Evolutionary conservation across 1,140 invertebrate genomes (phyloP).

Genomic region (Galendromus occidentalis): DNA sequence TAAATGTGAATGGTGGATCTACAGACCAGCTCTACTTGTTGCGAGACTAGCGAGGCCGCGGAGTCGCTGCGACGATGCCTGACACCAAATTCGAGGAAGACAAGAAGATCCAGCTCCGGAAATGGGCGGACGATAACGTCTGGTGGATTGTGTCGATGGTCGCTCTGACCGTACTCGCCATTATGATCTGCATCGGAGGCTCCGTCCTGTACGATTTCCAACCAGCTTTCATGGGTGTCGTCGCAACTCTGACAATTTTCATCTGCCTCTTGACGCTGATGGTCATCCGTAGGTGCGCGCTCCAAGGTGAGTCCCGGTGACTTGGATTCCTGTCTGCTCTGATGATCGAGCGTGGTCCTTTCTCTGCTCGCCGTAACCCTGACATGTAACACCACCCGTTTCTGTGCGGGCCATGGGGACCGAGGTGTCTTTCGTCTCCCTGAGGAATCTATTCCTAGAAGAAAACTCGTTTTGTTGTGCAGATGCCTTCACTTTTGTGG

Average conservation of each 20-base stretch:
- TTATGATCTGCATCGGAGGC: not conserved
- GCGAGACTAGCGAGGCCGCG: too few relatives aligned
- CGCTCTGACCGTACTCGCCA: not conserved
- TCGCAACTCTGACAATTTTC: not conserved
- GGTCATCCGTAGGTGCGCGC: not conserved
- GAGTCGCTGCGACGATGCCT: not conserved
- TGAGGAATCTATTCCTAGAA: too few relatives aligned
- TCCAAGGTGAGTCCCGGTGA: constrained; percentile 10
- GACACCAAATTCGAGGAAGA: not conserved
- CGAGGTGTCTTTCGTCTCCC: too few relatives aligned
- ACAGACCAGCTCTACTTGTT: too few relatives aligned
- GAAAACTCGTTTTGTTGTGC: too few relatives aligned
- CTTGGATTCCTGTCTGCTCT: too few relatives aligned
- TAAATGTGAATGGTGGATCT: too few relatives aligned
- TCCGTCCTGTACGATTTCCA: not conserved
- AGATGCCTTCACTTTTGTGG: too few relatives aligned
- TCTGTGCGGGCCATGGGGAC: too few relatives aligned
- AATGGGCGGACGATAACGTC: constrained; percentile 1
- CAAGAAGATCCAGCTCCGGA: not conserved
- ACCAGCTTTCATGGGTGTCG: constrained; percentile 4
- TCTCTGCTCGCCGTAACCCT: too few relatives aligned
- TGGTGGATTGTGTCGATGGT: not conserved
- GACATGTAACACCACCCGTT: too few relatives aligned
- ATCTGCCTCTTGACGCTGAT: not conserved
- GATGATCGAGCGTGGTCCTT: too few relatives aligned